Base-by-base conservation (phyloP, 1,140 invertebrate genomes). In the Aphaenogaster floridana region DNA sequence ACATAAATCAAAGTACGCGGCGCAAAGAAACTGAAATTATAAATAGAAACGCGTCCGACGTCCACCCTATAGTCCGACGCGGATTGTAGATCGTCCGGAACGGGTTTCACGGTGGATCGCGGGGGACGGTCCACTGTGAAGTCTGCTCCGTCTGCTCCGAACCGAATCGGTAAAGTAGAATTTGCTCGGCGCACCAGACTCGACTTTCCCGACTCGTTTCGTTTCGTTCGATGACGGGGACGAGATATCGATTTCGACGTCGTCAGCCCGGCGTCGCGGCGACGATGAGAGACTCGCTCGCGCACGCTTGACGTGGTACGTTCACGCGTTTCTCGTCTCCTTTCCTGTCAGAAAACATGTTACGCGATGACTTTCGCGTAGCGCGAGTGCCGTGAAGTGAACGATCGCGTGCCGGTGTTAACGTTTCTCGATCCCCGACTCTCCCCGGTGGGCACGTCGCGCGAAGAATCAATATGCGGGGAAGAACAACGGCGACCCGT, bases 201-300 rank as follows among this genome's bases (percentile, higher is more conserved):
- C 9, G 78, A 80, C 63, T 80, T 39, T 57, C 63, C 52, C 28
- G 5, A 34, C 71, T 72, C 39, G 39, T 21, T 69, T 86, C 5
- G 36, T 54, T 6, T 57, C 34, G 5, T 50, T 64, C 74, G 50
- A 78, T 71, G 88, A 57, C 86, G 50, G 21, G 48, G 21, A 34
- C 59, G 78, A 84, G 88, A 87, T 89, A 90, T 90, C 88, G 89
- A 90, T 90, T 87, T 66, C 36, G 71, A 59, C 79, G 50, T 71
- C 9, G 63, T 28, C 63, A 42, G 21, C 57, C 11, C 42, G 66
- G 57, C 54, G 54, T 78, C 21, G 87, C 77, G 72, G 63, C 57
- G 52, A 34, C 86, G 68, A 66, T 28, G 77, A 66, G 64, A 72
- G 81, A 59, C 45, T 76, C 42, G 15, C 69, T 52, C 57, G 72